Conservation (phyloP, 1,140 invertebrate genomes). For the Cephus cinctus region DNA sequence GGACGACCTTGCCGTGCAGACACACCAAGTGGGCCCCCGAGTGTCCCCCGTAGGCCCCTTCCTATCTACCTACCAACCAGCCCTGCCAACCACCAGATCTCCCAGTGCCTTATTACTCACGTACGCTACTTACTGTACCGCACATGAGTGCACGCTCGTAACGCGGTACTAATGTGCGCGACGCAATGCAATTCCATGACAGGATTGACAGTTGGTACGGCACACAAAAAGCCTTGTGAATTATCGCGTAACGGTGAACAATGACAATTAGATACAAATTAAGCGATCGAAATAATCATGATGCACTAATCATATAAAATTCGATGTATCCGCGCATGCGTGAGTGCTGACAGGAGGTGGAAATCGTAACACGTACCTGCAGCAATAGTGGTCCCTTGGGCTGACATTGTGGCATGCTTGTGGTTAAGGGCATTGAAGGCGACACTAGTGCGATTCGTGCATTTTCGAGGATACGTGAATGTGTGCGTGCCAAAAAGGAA, state of each 20-base stretch:
- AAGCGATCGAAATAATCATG: too few species aligned
- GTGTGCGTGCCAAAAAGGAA: too few species aligned
- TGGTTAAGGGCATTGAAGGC: too few species aligned
- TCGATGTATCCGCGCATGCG: not conserved
- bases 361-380: not conserved
- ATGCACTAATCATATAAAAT: too few species aligned
- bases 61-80: not conserved
- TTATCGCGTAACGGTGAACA: not conserved
- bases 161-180: not conserved
- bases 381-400: too few species aligned
- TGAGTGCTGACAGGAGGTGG: not conserved
- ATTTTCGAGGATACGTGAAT: too few species aligned
- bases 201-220: not conserved
- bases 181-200: too few species aligned
- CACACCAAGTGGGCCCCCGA: not conserved
- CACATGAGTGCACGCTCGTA: slow-evolving; percentile 3
- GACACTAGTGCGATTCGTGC: too few species aligned
- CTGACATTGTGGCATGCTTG: too few species aligned
- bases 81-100: slow-evolving; percentile 11
- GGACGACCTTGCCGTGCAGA: slow-evolving; percentile 13
- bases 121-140: slow-evolving; percentile 7
- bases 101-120: slow-evolving; percentile 16
- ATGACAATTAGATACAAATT: too few species aligned
- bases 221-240: not conserved
- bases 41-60: slow-evolving; percentile 2